Base-by-base conservation (phyloP, 1,140 invertebrate species). In the Episyrphus balteatus region DNA sequence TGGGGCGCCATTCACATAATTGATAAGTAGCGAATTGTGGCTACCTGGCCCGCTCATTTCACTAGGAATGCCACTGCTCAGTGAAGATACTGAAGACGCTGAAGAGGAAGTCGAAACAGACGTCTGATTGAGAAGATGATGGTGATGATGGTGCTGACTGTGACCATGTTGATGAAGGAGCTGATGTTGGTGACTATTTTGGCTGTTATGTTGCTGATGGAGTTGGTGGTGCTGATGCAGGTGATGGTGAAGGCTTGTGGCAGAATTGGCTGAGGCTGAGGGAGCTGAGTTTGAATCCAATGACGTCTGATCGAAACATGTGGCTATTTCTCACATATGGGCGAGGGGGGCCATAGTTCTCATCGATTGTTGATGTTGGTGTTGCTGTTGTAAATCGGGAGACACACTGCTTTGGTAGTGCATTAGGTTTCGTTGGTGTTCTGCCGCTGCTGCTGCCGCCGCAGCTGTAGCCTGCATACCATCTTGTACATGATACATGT, bases 291-390 rank as follows among this genome's bases (percentile, higher is more conserved):
- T 40, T 18, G 9, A 12, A 13, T 14, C 59, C 59, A 55, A 62
- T 58, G 55, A 57, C 59, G 51, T 48, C 11, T 36, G 65, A 62
- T 56, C 42, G 17, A 26, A 26, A 13, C 9, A 43, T 15, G 42
- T 59, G 56, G 63, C 63, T 61, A 66, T 66, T 66, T 73, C 79
- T 84, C 81, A 88, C 84, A 88, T 86, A 55, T 87, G 84, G 53
- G 82, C 75, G 47, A 86, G 68, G 5, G 82, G 81, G 51, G 84
- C 81, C 50, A 79, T 72, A 45, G 71, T 73, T 54, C 69, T 73
- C 64, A 75, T 84, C 14, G 77, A 79, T 56, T 79, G 75, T 46
- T 72, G 73, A 36, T 72, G 75, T 49, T 63, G 61, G 31, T 71
- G 74, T 45, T 65, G 68, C 46, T 61, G 56, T 46, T 71, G 70